These are phyloP conservation scores for Zophobas morio DNA, from an alignment of 1,140 invertebrate genomes.

Conservation along the genomic window DNA sequence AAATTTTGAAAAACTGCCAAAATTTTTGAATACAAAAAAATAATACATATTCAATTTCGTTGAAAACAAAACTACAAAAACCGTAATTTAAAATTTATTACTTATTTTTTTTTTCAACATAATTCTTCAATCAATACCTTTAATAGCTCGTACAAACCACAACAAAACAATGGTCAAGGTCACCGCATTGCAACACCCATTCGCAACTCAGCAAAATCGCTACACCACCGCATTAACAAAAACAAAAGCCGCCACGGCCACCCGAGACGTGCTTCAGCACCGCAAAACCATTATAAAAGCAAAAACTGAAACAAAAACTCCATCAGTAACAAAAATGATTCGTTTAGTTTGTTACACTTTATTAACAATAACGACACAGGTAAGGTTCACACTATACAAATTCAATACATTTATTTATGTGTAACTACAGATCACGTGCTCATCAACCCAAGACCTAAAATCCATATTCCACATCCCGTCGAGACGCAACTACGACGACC, in stretches of 20 bases:
- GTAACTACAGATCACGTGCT: not conserved
- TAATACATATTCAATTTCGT: no score
- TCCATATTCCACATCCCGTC: slow-evolving; percentile 9
- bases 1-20: no score
- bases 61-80: no score
- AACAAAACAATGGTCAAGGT: slow-evolving; percentile 1
- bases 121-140: no score
- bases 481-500: slow-evolving; percentile 5
- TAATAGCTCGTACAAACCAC: not conserved
- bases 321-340: not conserved
- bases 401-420: no score
- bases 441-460: slow-evolving; percentile 9
- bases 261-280: slow-evolving; percentile 13
- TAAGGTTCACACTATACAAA: not conserved
- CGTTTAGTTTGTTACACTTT: not conserved
- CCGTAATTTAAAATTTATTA: no score
- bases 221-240: not conserved
- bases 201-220: slow-evolving; percentile 14
- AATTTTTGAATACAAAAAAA: no score
- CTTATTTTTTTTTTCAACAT: no score
- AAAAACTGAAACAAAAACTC: not conserved
- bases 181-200: not conserved
- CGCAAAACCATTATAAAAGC: slow-evolving; percentile 3
- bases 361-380: not conserved
- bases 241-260: not conserved